phyloP scores from a whole-genome alignment of 2,888 invertebrate species.

The Ceratothoa steindachneri region DNA sequence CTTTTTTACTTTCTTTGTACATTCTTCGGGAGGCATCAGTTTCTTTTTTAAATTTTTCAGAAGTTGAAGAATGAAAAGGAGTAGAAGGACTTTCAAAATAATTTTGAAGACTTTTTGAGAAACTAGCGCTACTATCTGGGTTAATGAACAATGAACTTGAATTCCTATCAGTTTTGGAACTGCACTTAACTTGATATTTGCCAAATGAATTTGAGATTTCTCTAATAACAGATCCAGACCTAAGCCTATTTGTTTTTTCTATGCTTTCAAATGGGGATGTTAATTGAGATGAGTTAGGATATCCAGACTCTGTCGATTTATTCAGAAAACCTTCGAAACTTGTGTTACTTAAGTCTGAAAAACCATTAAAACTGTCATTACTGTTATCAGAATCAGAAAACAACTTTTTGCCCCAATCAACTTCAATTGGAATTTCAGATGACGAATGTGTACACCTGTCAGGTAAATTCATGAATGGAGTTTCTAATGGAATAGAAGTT shows the following conservation, averaged over 20 bases:
- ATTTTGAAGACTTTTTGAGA: background rate
- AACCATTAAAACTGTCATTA: slow-evolving; percentile 2
- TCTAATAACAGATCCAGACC: background rate
- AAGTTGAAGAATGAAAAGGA: slow-evolving; percentile 1
- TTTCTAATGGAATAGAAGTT: background rate
- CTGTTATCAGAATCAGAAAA: background rate
- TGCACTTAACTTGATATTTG: background rate
- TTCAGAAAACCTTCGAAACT: background rate
- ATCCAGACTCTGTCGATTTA: background rate
- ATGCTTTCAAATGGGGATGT: background rate
- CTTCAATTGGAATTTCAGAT: background rate
- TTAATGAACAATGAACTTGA: background rate
- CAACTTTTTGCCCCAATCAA: background rate
- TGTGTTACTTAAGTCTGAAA: background rate
- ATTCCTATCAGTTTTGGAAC: background rate
- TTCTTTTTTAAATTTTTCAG: slow-evolving; percentile 1
- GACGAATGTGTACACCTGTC: background rate
- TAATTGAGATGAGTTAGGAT: background rate
- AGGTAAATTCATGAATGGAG: background rate
- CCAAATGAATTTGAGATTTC: background rate
- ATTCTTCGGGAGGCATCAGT: background rate
- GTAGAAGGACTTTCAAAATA: background rate
- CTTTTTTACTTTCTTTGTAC: slow-evolving; percentile 11
- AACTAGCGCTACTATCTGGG: background rate
- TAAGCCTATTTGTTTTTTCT: background rate